Conservation (phyloP, 1,140 invertebrate species). For the Lamellibrachia luymesi region DNA sequence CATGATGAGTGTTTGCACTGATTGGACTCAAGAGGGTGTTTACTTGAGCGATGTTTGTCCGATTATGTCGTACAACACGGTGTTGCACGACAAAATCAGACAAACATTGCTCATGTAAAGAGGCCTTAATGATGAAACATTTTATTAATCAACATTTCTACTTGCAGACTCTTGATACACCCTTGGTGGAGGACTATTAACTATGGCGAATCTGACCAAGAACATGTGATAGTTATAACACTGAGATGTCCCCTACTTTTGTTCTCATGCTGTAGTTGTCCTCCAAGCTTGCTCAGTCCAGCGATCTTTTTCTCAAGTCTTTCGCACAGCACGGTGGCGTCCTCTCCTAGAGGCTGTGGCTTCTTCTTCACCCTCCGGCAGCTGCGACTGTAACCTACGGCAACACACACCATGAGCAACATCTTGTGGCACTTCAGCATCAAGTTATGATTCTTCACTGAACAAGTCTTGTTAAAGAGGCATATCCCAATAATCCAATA, state of each 20-base stretch:
- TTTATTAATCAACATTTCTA: too few relatives aligned
- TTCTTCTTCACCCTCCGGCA: neutral
- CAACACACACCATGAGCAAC: neutral
- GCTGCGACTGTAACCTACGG: too few relatives aligned
- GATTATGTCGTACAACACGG: too few relatives aligned
- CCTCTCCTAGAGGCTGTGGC: neutral
- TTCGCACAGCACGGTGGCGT: neutral
- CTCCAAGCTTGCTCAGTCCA: neutral
- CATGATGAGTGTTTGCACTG: too few relatives aligned
- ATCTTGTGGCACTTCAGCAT: neutral
- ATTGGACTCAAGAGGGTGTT: too few relatives aligned
- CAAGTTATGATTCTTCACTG: neutral
- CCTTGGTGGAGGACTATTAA: neutral
- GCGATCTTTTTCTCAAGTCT: slow-evolving; percentile 11
- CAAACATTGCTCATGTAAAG: too few relatives aligned
- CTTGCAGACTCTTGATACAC: too few relatives aligned
- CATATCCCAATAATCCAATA: too few relatives aligned
- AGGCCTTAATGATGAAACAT: too few relatives aligned
- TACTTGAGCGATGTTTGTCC: too few relatives aligned
- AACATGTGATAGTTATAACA: neutral
- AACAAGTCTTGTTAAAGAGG: neutral
- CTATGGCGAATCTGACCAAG: neutral
- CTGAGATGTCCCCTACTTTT: neutral
- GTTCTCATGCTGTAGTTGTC: slow-evolving; percentile 9
- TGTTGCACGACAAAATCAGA: too few relatives aligned